Conservation (phyloP, 1,140 invertebrate species). For the Melitaea cinxia region DNA sequence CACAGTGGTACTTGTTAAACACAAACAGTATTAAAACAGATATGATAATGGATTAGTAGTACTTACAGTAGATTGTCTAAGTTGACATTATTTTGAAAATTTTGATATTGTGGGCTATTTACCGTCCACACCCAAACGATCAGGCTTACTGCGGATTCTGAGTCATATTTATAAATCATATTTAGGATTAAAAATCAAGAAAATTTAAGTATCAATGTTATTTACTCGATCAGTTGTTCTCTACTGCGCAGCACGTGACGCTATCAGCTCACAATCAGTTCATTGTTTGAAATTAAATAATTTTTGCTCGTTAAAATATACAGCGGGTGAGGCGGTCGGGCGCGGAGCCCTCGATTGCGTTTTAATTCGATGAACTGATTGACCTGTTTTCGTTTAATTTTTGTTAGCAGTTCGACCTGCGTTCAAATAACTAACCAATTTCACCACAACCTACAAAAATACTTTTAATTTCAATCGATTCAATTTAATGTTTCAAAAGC, state of each 20-base stretch:
- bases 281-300: not conserved
- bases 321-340: too few relatives aligned
- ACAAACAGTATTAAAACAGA: too few relatives aligned
- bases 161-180: too few relatives aligned
- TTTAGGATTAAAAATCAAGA: too few relatives aligned
- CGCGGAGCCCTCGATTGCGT: not conserved
- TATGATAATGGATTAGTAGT: too few relatives aligned
- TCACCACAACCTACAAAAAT: not conserved
- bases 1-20: too few relatives aligned
- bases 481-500: not conserved
- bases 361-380: conserved; percentile 8
- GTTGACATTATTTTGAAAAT: too few relatives aligned
- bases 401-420: not conserved
- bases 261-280: not conserved
- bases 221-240: not conserved
- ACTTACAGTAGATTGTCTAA: too few relatives aligned
- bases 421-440: not conserved
- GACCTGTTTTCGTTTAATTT: conserved; percentile 7
- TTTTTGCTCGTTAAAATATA: not conserved
- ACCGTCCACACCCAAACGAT: too few relatives aligned
- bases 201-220: not conserved
- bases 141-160: too few relatives aligned
- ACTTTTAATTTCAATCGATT: not conserved
- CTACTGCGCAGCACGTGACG: not conserved
- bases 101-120: too few relatives aligned